These are phyloP conservation scores for Podarcis siculus DNA, from an alignment of 2,797 vertebrate genomes.

Conservation along the genomic window DNA sequence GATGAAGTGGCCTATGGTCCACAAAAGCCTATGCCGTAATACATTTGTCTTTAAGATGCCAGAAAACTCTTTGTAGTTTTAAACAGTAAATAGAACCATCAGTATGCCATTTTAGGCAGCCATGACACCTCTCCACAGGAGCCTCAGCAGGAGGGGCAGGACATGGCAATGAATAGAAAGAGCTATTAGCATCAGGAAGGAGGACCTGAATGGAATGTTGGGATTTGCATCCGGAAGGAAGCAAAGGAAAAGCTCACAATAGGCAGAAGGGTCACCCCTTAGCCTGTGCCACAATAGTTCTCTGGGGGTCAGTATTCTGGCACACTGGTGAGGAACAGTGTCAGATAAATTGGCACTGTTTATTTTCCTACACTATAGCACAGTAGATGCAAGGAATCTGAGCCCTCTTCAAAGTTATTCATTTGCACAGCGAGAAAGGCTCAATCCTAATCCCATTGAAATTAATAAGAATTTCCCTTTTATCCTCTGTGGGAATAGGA, in stretches of 20 bases:
- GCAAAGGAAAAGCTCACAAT: conserved; percentile 27
- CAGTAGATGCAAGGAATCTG: conserved; percentile 2
- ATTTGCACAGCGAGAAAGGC: conserved; percentile 10
- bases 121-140: conserved; percentile 68
- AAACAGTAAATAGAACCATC: conserved; percentile 8
- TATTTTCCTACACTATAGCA: conserved; percentile 12
- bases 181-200: conserved; percentile 70
- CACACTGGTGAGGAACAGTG: conserved; percentile 21
- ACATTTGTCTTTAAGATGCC: too few relatives aligned
- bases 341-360: conserved; percentile 36
- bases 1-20: background rate
- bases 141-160: conserved; percentile 66
- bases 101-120: conserved; percentile 56
- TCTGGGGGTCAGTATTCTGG: conserved; percentile 32
- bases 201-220: conserved; percentile 57
- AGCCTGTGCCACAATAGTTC: conserved; percentile 22
- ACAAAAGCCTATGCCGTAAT: background rate
- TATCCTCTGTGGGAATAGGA: background rate
- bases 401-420: conserved; percentile 8
- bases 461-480: conserved; percentile 20
- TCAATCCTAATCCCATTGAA: conserved; percentile 16
- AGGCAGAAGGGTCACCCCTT: background rate
- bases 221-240: conserved; percentile 60
- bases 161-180: conserved; percentile 62
- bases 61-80: too few relatives aligned